Evolutionary conservation across 2,888 invertebrate genomes (phyloP), one percentile per base, ranked within the genome.

Genomic region (Tanypteryx hageni): DNA sequence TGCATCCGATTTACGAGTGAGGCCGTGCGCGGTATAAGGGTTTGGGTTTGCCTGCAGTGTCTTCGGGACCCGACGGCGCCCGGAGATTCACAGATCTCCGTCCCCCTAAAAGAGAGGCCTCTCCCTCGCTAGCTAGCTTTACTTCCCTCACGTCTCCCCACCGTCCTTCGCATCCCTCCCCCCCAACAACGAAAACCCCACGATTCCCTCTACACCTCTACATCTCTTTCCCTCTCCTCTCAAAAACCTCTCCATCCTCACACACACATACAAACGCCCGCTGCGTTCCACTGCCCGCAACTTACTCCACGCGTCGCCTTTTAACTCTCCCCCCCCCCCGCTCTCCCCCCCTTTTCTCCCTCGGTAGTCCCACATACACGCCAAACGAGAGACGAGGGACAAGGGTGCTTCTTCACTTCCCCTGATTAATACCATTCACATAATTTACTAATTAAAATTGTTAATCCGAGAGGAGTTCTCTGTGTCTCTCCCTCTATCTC

Each of bases 371-470:
- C 44, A 44, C 44, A 44, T 44, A 44, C 44, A 44, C 44, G 44
- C 44, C 44, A 44, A n/a, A n/a, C n/a, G n/a, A n/a, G 68, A 18
- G 18, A 76, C 16, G n/a, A 76, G 76, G 22, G 76, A n/a, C 76
- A 76, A 22, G n/a, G n/a, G n/a, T 76, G 10, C 27, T 76, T 76
- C 89, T 44, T 44, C 89, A 89, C 89, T 89, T 64, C 44, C 59
- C 31, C 44, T 89, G 89, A 89, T 89, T 89, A 89, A 89, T 89
- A 61, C 68, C 64, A 44, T 64, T 59, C 89, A 89, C 89, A 89
- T 89, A 89, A 89, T 89, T 89, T 64, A 64, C 89, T 89, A 89
- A 89, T 89, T 89, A 89, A 89, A 89, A 64, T n/a, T 64, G 64
- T 89, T 89, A 89, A 89, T 64, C 89, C 64, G n/a, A 3, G 44